Evolutionary conservation across 2,797 vertebrate species (phyloP).

Genomic region (Otus scops): DNA sequence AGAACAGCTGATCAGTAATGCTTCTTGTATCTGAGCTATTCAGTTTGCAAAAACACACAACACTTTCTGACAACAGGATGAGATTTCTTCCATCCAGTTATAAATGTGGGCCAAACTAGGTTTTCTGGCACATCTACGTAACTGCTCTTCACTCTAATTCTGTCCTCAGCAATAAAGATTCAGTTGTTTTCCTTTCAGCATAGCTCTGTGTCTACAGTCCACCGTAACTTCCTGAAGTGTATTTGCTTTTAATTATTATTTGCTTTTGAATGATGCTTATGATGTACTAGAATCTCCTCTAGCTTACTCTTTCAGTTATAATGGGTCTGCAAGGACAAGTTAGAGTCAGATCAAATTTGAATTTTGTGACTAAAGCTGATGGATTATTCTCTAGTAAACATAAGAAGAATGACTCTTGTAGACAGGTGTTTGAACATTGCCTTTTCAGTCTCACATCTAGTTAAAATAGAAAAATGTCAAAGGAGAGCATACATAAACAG

Average conservation of each 20-base stretch:
- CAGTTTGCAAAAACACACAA: neutral
- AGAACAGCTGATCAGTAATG: neutral
- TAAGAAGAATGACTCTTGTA: neutral
- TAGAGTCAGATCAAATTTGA: neutral
- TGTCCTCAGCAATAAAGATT: neutral
- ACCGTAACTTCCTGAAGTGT: neutral
- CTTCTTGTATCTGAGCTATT: neutral
- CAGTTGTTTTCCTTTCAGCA: neutral
- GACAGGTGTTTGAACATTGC: neutral
- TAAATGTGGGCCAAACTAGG: neutral
- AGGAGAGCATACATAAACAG: neutral
- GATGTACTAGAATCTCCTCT: neutral
- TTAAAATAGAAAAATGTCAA: neutral
- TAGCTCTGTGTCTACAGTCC: neutral
- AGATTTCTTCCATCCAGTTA: neutral
- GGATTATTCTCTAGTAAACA: neutral
- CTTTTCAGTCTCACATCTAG: neutral
- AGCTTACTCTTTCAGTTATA: neutral
- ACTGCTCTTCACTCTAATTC: neutral
- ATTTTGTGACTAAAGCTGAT: neutral
- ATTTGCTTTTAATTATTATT: neutral
- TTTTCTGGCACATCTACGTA: neutral
- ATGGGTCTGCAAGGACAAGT: neutral
- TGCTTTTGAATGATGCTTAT: neutral
- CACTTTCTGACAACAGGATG: neutral